Percentiles rank a stretch among this genome's conserved stretches.
These are phyloP conservation scores for Odontamblyopus rebecca DNA, from an alignment of 2,797 vertebrate genomes.

Conservation along the genomic window DNA sequence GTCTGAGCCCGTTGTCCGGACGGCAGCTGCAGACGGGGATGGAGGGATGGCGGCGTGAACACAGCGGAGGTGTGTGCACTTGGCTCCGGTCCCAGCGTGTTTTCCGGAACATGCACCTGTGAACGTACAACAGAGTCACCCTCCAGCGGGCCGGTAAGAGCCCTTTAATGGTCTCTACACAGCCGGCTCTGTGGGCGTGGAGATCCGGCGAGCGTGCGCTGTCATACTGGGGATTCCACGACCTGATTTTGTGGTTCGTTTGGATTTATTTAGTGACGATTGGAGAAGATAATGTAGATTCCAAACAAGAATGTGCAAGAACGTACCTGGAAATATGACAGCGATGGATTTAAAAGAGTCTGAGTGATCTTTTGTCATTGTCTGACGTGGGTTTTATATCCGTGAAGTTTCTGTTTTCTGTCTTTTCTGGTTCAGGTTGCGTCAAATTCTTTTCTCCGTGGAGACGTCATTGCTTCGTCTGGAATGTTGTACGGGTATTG, in stretches of 20 bases:
- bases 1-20: background rate
- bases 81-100: constrained; percentile 10
- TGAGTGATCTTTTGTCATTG: no score
- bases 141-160: background rate
- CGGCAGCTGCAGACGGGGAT: background rate
- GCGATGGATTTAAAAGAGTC: no score
- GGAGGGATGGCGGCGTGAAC: background rate
- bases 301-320: no score
- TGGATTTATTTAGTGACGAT: no score
- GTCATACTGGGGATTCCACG: background rate
- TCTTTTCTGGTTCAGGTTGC: no score
- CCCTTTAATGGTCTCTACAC: background rate
- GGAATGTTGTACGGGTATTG: no score
- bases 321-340: no score
- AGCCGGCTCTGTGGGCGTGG: background rate
- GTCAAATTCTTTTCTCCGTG: no score
- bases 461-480: no score
- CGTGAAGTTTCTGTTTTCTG: no score
- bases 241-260: background rate
- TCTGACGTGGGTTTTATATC: no score
- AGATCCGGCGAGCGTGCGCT: background rate
- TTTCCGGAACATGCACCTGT: background rate
- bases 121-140: background rate
- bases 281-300: no score
- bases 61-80: background rate